A percentile compares a stretch with the other conserved stretches of the same genome.
Conservation (phyloP, 2,888 invertebrate species). For the Caenorhabditis angaria region DNA sequence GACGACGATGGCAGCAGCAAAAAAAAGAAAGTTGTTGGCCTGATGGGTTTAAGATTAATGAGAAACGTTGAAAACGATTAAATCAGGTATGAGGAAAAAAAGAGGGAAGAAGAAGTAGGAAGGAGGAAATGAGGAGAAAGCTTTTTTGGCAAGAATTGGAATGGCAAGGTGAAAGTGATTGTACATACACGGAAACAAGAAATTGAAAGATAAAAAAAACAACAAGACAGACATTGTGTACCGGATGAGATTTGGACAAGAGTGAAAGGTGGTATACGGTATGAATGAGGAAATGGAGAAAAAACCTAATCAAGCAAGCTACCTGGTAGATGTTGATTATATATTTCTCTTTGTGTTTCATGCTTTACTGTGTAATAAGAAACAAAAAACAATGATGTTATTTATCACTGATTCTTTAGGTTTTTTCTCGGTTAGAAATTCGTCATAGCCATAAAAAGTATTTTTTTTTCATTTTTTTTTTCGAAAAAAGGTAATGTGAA, state of each 20-base stretch:
- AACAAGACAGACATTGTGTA: no score
- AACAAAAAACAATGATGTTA: not conserved
- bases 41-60: constrained; percentile 46
- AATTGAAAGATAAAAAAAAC: constrained; percentile 20
- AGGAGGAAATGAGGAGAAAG: constrained; percentile 19
- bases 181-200: constrained; percentile 16
- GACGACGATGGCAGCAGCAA: not conserved
- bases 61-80: constrained; percentile 44
- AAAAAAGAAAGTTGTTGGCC: constrained; percentile 16
- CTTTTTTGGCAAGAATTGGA: constrained; percentile 1
- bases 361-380: not conserved
- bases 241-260: not conserved
- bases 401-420: no score
- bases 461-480: no score
- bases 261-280: not conserved
- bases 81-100: constrained; percentile 29
- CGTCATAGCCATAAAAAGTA: no score
- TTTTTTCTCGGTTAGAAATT: no score
- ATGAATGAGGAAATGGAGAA: not conserved
- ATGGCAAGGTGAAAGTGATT: not conserved
- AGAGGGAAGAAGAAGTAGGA: constrained; percentile 27
- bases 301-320: constrained; percentile 4
- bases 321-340: not conserved
- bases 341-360: not conserved
- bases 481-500: no score